Conservation (phyloP, 2,888 invertebrate genomes). For the Scaptomyza reducta region DNA sequence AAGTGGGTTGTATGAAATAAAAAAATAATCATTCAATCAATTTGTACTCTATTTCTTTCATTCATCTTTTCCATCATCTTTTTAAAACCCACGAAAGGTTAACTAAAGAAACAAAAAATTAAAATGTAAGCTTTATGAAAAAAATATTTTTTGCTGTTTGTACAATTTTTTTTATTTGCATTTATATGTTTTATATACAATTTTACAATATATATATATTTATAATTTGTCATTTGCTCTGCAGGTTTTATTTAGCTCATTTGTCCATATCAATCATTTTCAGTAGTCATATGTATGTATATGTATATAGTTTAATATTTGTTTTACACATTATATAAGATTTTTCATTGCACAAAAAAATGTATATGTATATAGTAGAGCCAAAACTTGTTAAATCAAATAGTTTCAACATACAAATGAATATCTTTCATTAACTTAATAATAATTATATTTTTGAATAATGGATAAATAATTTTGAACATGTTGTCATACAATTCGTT, state of each 20-base stretch:
- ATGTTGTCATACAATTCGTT: conserved; percentile 37
- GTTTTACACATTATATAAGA: conserved; percentile 41
- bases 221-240: conserved; percentile 39
- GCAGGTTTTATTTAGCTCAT: conserved; percentile 59
- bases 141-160: conserved; percentile 37
- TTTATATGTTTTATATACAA: conserved; percentile 72
- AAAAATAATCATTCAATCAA: too few species aligned
- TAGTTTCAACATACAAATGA: conserved; percentile 16
- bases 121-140: too few species aligned
- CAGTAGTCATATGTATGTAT: conserved; percentile 38
- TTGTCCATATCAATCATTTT: conserved; percentile 41
- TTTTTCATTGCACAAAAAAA: conserved; percentile 51
- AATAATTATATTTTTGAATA: conserved; percentile 13
- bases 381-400: conserved; percentile 17
- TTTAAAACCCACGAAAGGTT: too few species aligned
- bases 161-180: conserved; percentile 70
- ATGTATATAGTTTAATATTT: conserved; percentile 46
- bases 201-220: conserved; percentile 58
- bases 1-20: too few species aligned
- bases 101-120: too few species aligned
- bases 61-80: too few species aligned
- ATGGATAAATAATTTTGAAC: conserved; percentile 43
- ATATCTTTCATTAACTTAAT: conserved; percentile 16
- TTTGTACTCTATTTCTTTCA: too few species aligned
- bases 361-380: conserved; percentile 2